phyloP scores from a whole-genome alignment of 2,113 vertebrate species.

The Python bivittatus region DNA sequence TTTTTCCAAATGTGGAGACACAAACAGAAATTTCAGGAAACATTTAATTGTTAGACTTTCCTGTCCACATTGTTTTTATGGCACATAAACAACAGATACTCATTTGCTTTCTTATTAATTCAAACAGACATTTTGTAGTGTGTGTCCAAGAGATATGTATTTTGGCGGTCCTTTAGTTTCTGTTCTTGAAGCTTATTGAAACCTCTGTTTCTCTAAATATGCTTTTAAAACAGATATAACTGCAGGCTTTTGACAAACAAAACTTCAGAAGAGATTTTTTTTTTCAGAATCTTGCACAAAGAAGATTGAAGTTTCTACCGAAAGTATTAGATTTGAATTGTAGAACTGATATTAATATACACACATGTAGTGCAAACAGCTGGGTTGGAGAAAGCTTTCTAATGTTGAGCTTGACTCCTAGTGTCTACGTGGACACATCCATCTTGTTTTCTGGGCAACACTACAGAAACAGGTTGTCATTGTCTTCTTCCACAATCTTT shows the following conservation, averaged over 20 bases:
- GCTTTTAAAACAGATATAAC: neutral
- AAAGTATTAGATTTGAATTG: rapidly evolving
- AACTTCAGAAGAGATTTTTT: neutral
- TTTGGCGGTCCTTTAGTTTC: neutral
- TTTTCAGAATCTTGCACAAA: neutral
- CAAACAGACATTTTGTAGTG: neutral
- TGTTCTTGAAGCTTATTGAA: neutral
- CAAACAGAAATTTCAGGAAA: neutral
- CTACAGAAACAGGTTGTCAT: neutral
- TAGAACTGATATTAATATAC: neutral
- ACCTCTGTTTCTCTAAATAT: neutral
- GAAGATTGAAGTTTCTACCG: neutral
- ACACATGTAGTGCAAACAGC: neutral
- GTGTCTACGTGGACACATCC: neutral
- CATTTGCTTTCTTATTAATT: neutral
- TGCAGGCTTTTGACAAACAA: neutral
- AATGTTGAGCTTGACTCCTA: neutral
- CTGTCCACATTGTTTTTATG: neutral
- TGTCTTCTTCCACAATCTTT: neutral
- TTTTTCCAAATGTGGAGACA: neutral
- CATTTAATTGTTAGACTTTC: neutral
- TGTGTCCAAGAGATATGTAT: neutral
- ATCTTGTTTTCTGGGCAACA: neutral
- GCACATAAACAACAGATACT: neutral
- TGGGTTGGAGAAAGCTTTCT: neutral